phyloP scores from a whole-genome alignment of 2,797 vertebrate species.

The Pangasius sanitwongsei region DNA sequence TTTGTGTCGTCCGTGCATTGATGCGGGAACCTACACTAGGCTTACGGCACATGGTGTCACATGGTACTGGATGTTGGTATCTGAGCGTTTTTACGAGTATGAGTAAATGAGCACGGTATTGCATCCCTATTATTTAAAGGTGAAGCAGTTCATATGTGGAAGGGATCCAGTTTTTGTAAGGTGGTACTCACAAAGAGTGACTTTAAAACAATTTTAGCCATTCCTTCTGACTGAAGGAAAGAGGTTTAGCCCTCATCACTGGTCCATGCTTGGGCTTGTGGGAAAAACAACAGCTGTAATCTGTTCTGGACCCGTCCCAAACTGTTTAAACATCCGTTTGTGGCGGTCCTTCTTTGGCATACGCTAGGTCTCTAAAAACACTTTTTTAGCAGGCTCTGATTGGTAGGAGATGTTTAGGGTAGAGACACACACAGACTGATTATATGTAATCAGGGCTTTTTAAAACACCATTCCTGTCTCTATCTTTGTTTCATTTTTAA shows the following conservation, averaged over 20 bases:
- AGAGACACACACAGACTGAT: constrained; percentile 57
- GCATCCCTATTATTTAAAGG: neutral
- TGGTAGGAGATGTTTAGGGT: constrained; percentile 64
- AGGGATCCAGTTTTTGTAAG: neutral
- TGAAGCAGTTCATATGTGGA: neutral
- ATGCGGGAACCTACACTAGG: neutral
- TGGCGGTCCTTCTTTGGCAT: constrained; percentile 48
- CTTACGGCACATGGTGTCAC: neutral
- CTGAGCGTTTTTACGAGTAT: neutral
- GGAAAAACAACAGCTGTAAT: constrained; percentile 46
- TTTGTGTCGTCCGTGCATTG: neutral
- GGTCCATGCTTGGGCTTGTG: constrained; percentile 15
- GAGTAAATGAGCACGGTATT: neutral
- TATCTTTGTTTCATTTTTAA: constrained; percentile 65
- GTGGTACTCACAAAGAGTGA: neutral
- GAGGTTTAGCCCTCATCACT: constrained; percentile 2
- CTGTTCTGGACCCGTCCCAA: constrained; percentile 39
- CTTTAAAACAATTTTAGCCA: neutral
- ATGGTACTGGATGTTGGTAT: neutral
- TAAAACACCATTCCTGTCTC: constrained; percentile 33
- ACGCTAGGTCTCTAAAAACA: constrained; percentile 47
- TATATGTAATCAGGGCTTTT: constrained; percentile 57
- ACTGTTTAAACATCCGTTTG: constrained; percentile 53
- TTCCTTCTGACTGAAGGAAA: neutral
- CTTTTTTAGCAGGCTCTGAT: constrained; percentile 28